Evolutionary conservation across 2,113 vertebrate species (phyloP), one percentile per base, ranked within the genome.

Genomic region (Uria aalge): DNA sequence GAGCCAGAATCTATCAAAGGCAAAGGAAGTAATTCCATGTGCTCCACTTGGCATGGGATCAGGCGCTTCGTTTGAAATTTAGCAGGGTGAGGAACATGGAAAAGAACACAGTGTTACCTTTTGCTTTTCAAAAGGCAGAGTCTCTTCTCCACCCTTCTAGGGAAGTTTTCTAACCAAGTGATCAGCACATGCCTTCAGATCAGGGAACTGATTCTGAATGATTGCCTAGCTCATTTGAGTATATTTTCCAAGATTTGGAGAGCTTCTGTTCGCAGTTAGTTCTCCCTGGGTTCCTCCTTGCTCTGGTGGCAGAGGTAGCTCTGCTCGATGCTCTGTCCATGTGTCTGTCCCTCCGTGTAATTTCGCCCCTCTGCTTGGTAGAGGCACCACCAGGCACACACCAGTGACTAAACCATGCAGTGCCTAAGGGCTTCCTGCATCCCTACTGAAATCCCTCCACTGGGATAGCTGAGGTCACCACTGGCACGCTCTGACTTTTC

Each of bases 21-120:
- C 91, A 95, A 95, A 89, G 84, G 95, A 95, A 97, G 91, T 89
- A 97, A 92, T 95, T 92, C 95, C 96, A 95, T 95, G 95, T 95
- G 96, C 88, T 93, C 75, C 56, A 92, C 73, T 95, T 96, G 96
- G 97, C 96, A 82, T 38, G 40, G 69, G 66, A 94, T 94, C 86
- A 95, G 94, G 91, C 62, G 69, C 91, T 76, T 79, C 47, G 1
- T 85, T 91, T 94, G 77, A 87, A 94, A 94, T 57, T 88, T 81
- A 66, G 83, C 76, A 94, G 88, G 53, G 66, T 79, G 84, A 95
- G 53, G 77, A 91, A 87, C 69, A 78, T 41, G 56, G 94, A 64
- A 92, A 92, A 94, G 53, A 92, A 91, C 36, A 86, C 15, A 75
- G 64, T 38, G 41, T 85, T 81, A 85, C 73, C 66, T 82, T 57